These are phyloP conservation scores for Sinosuthora webbiana DNA, from an alignment of 2,113 vertebrate genomes.

Conservation along the genomic window DNA sequence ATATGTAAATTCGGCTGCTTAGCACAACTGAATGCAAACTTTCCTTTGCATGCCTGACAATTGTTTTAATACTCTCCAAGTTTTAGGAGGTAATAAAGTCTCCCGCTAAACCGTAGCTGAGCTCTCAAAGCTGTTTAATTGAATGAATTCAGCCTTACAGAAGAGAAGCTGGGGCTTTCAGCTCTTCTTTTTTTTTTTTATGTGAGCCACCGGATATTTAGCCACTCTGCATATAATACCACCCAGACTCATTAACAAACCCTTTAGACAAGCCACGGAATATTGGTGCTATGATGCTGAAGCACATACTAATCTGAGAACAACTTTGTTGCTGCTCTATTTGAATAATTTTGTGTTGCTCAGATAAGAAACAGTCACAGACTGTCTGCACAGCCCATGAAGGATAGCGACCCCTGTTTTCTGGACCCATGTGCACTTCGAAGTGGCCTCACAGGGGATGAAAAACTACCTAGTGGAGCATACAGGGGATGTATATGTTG, in stretches of 20 bases:
- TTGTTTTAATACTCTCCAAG: constrained; percentile 66
- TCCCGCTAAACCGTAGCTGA: constrained; percentile 62
- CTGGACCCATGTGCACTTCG: neutral
- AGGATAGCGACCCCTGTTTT: rapidly evolving
- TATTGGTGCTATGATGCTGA: neutral
- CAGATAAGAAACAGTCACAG: neutral
- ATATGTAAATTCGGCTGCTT: constrained; percentile 65
- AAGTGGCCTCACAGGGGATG: neutral
- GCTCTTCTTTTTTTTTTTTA: constrained; percentile 28
- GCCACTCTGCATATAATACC: constrained; percentile 58
- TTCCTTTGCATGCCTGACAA: constrained; percentile 53
- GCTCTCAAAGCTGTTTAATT: constrained; percentile 75
- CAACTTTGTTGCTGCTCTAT: neutral
- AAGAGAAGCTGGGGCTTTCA: constrained; percentile 73
- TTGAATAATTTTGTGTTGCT: neutral
- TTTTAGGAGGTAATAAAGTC: constrained; percentile 68
- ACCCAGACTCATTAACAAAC: constrained; percentile 46
- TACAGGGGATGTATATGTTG: neutral
- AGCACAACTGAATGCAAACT: constrained; percentile 64
- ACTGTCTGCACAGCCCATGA: too few relatives aligned
- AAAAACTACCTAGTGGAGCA: neutral
- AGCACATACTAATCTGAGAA: neutral
- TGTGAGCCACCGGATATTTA: constrained; percentile 75
- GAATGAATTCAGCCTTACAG: constrained; percentile 75
- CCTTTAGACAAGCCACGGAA: neutral